Base-by-base conservation (phyloP, 2,888 invertebrate genomes). In the Harmothoe impar region DNA sequence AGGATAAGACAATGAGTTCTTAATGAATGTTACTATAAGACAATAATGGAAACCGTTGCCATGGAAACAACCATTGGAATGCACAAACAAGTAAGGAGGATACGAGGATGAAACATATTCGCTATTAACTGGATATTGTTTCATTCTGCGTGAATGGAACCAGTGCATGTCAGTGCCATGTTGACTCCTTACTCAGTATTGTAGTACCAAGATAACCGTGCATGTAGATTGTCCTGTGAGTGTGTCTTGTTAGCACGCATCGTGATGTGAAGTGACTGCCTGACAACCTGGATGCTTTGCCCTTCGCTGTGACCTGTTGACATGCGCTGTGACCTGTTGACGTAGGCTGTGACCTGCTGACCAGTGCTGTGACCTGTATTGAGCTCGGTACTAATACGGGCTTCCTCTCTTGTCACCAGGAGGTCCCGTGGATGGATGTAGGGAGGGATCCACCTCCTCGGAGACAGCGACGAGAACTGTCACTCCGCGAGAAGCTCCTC, bases 381-480 rank as follows among this genome's bases (percentile, higher is more conserved):
- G 72, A 23, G 72, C 29, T 15, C 12, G 29, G 25, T 29, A 29
- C 15, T 72, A 72, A 72, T 72, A 3, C 25, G 29, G 72, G 29
- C 29, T 72, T 72, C 72, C 29, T n/a, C 72, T 72, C 72, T 72
- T 72, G 29, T 29, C 72, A 43, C 43, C 43, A 72, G 72, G 72
- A 25, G 72, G 3, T 15, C 29, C n/a, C n/a, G n/a, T n/a, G n/a
- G n/a, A n/a, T n/a, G n/a, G n/a, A n/a, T n/a, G 29, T 29, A 29
- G 72, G 31, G 72, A 62, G 3, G 72, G 25, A 10, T 1, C 15
- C 72, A 29, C 29, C 72, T 25, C 0, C 29, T 5, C 25, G 17
- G 17, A 72, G 25, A 72, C 72, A 43, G 43, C 43, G 72, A n/a
- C 72, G 72, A 15, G 29, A 72, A 29, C 31, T 72, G 1, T 72